Percentiles rank a stretch among this genome's conserved stretches.
Evolutionary conservation across 1,140 invertebrate genomes (phyloP).

Genomic region (Chironomus tepperi): DNA sequence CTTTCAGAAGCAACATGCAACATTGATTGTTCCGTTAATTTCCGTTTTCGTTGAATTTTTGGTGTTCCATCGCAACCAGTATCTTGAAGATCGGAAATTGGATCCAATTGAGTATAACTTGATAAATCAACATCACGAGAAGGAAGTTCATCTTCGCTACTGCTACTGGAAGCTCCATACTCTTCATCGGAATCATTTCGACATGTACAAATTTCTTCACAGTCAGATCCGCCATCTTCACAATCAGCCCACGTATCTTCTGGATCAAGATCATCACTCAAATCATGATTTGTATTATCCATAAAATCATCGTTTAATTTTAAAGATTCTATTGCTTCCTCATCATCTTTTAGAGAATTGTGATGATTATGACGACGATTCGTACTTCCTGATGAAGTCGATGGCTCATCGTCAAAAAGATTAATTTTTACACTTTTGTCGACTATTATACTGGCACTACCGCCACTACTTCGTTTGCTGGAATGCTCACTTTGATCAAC

Average conservation of each 20-base stretch:
- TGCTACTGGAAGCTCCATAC: slow-evolving; percentile 18
- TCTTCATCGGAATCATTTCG: slow-evolving; percentile 29
- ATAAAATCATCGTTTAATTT: slow-evolving; percentile 28
- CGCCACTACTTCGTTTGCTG: background rate
- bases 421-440: background rate
- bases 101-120: slow-evolving; percentile 29
- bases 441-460: background rate
- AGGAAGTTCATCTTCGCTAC: slow-evolving; percentile 25
- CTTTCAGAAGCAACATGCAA: slow-evolving; percentile 24
- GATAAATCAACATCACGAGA: slow-evolving; percentile 30
- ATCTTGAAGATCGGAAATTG: slow-evolving; percentile 27
- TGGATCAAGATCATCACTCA: slow-evolving; percentile 9
- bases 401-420: slow-evolving; percentile 14
- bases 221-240: slow-evolving; percentile 35
- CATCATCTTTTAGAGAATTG: slow-evolving; percentile 25
- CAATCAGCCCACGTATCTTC: slow-evolving; percentile 40
- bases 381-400: background rate
- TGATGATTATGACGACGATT: background rate
- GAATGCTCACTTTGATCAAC: background rate
- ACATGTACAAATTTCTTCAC: slow-evolving; percentile 38
- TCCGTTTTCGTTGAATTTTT: slow-evolving; percentile 35
- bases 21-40: slow-evolving; percentile 35
- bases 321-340: slow-evolving; percentile 34
- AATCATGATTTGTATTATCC: slow-evolving; percentile 7
- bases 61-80: slow-evolving; percentile 1